Evolutionary conservation across 2,113 vertebrate species (phyloP).

Genomic region (Colius striatus): DNA sequence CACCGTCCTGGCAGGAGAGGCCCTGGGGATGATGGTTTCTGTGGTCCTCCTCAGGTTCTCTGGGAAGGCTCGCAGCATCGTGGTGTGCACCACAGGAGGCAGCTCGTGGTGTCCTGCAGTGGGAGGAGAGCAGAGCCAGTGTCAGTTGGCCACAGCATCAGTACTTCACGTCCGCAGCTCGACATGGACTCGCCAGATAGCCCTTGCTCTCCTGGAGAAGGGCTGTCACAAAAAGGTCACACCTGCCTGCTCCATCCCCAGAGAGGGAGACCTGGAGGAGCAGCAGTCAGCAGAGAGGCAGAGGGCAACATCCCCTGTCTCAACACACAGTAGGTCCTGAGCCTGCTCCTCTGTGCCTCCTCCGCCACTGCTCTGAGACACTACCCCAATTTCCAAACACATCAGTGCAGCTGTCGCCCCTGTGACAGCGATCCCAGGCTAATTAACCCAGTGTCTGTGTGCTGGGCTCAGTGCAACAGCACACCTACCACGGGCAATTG

Average conservation of each 20-base stretch:
- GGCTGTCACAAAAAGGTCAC: background rate
- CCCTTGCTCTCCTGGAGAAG: background rate
- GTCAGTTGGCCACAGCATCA: background rate
- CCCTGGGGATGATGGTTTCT: constrained; percentile 77
- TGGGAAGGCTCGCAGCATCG: constrained; percentile 89
- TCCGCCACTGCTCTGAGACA: no score
- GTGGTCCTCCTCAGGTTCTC: constrained; percentile 75
- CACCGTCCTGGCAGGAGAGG: background rate
- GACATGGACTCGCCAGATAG: rapidly evolving
- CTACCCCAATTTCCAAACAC: background rate
- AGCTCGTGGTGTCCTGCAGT: constrained; percentile 89
- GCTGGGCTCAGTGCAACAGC: rapidly evolving
- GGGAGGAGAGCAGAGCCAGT: background rate
- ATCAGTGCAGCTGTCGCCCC: background rate
- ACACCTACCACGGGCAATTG: rapidly evolving
- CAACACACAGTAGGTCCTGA: rapidly evolving
- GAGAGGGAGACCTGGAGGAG: background rate
- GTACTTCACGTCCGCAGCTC: background rate
- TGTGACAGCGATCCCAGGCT: background rate
- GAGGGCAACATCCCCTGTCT: background rate
- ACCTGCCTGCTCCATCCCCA: background rate
- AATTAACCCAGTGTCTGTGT: rapidly evolving
- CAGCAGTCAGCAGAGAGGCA: background rate
- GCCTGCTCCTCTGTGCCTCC: background rate
- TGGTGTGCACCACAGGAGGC: constrained; percentile 91